phyloP scores from a whole-genome alignment of 2,888 invertebrate genomes.

The Melikaiella ostensackeni region DNA sequence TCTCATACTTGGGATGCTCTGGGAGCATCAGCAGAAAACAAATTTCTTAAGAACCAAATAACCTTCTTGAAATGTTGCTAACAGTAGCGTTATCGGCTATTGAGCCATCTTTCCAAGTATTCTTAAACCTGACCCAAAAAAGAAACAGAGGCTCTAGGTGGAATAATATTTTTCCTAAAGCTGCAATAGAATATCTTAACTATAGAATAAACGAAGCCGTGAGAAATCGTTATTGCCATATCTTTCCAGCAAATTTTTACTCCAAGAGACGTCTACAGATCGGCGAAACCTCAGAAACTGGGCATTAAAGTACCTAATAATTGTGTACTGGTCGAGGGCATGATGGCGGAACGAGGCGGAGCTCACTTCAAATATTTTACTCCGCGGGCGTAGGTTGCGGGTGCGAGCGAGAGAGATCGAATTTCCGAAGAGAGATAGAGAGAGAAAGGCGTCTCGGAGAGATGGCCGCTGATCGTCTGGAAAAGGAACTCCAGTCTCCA shows the following conservation, averaged over 20 bases:
- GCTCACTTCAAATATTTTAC: constrained; percentile 67
- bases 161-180: not conserved
- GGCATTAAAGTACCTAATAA: constrained; percentile 70
- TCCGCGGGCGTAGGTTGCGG: constrained; percentile 58
- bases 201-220: constrained; percentile 32
- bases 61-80: not conserved
- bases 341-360: constrained; percentile 73
- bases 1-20: too few relatives aligned
- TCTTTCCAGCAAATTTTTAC: constrained; percentile 25
- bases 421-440: constrained; percentile 40
- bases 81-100: not conserved
- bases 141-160: not conserved
- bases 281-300: constrained; percentile 38
- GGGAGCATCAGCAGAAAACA: too few relatives aligned
- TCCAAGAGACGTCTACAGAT: constrained; percentile 29
- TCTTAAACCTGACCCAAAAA: not conserved
- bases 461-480: constrained; percentile 50
- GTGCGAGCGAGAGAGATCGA: constrained; percentile 50
- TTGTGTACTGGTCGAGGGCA: constrained; percentile 68
- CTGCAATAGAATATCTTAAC: constrained; percentile 22
- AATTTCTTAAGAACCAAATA: not conserved
- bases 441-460: constrained; percentile 33
- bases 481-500: constrained; percentile 42
- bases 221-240: constrained; percentile 32
- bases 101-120: not conserved